Evolutionary conservation across 2,113 vertebrate genomes (phyloP).

Genomic region (Xyliphius kryptos): DNA sequence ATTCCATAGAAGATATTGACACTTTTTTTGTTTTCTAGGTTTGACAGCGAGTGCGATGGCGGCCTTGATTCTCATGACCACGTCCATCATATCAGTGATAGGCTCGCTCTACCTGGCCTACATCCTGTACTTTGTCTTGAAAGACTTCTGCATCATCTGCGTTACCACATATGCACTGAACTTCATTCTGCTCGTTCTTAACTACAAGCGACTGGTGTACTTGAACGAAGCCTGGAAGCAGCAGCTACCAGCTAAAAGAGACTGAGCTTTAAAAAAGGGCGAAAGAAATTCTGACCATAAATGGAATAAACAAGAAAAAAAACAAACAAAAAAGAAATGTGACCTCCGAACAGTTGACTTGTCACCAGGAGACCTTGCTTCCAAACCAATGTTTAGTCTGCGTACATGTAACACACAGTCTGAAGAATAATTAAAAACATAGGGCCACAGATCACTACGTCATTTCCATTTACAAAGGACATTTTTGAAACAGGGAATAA

Average conservation of each 20-base stretch:
- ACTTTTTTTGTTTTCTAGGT: slow-evolving; percentile 60
- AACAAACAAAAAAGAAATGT: slow-evolving; percentile 50
- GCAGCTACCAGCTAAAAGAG: slow-evolving; percentile 89
- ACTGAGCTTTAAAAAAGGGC: slow-evolving; percentile 75
- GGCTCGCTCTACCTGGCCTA: slow-evolving; percentile 95
- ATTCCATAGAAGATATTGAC: neutral
- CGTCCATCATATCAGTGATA: slow-evolving; percentile 91
- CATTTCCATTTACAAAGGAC: slow-evolving; percentile 53
- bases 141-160: slow-evolving; percentile 96
- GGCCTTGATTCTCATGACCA: slow-evolving; percentile 93
- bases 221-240: slow-evolving; percentile 99
- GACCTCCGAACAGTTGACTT: slow-evolving; percentile 74
- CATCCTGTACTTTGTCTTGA: slow-evolving; percentile 98
- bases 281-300: slow-evolving; percentile 24
- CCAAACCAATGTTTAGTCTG: slow-evolving; percentile 92
- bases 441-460: slow-evolving; percentile 62
- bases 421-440: slow-evolving; percentile 55
- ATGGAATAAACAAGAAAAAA: slow-evolving; percentile 40
- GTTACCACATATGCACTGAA: slow-evolving; percentile 92
- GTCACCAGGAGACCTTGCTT: slow-evolving; percentile 84
- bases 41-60: slow-evolving; percentile 95
- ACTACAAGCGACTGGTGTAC: slow-evolving; percentile 99
- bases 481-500: slow-evolving; percentile 56
- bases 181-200: slow-evolving; percentile 96
- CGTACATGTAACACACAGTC: slow-evolving; percentile 58